phyloP scores from a whole-genome alignment of 2,797 vertebrate genomes.

The Clarias pachynema region DNA sequence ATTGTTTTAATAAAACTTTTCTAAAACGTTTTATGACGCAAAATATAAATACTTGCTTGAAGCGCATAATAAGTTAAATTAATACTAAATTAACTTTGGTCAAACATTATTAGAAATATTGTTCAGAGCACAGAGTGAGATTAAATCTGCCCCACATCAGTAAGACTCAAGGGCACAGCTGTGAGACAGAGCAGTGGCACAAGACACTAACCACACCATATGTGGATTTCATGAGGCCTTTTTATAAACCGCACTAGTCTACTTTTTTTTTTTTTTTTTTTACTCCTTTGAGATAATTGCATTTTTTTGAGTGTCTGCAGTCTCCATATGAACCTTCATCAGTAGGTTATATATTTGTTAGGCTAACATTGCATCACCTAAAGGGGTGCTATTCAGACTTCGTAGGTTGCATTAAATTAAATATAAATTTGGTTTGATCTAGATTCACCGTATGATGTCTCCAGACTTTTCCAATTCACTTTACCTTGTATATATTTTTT shows the following conservation, averaged over 20 bases:
- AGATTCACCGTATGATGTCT: neutral
- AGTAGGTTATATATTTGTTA: neutral
- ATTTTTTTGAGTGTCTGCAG: neutral
- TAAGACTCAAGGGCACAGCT: neutral
- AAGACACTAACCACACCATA: neutral
- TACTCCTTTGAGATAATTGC: neutral
- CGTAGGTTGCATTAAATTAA: neutral
- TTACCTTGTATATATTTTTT: neutral
- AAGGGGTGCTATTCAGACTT: neutral
- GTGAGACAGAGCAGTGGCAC: neutral
- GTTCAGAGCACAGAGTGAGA: too few species aligned
- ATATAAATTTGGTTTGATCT: neutral
- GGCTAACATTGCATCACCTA: neutral
- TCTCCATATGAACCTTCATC: neutral
- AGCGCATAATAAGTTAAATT: neutral
- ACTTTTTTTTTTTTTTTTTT: neutral
- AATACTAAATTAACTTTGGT: neutral
- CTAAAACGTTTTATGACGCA: too few species aligned
- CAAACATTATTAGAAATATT: neutral
- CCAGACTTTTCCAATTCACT: neutral
- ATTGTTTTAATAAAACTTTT: neutral
- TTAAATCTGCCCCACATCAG: neutral
- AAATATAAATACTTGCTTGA: neutral
- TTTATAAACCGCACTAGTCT: neutral
- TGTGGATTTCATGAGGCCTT: constrained; percentile 3